Base-by-base conservation (phyloP, 1,140 invertebrate genomes). In the Hesperophylax magnus region DNA sequence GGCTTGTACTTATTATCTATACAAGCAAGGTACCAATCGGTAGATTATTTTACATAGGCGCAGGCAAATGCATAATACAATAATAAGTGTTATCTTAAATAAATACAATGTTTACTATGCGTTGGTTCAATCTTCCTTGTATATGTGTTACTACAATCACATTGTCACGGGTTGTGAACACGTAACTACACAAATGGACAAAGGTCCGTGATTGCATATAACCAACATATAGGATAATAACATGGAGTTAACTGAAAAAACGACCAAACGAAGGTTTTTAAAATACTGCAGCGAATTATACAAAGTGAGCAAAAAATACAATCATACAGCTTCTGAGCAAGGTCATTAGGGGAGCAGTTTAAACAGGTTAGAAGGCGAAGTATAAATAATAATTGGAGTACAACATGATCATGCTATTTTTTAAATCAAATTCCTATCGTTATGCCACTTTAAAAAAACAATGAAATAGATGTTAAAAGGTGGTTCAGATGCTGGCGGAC, bases 121-220 rank as follows among this genome's bases (percentile, higher is more conserved):
- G 11, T 47, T 14, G 1, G 39, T 47, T 47, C 11, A 11, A 47
- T 58, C 56, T n/a, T 22, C 0, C 5, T 11, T 2, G 17, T 58
- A 6, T 22, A 18, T 58, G 56, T 58, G 56, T 58, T 2, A 8
- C 56, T 27, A n/a, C 31, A 39, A 67, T 67, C 63, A 39, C 14
- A 67, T 15, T 67, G 63, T 15, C 63, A 67, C 63, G 63, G 63
- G 17, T 67, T 4, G 63, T 31, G 63, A 67, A n/a, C 63, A 17
- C 20, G 27, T 22, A 17, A n/a, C 63, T 18, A 4, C 17, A 18
- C 5, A 14, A n/a, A 0, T 58, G 27, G 61, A 20, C 61, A 22
- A 65, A 24, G 20, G 61, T 17, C 61, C 15, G 24, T 14, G 61
- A 31, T 58, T 58, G 20, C n/a, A 58, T 20, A 61, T 4, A 24